Conservation (phyloP, 2,888 invertebrate species). For the Phytoseiulus persimilis region DNA sequence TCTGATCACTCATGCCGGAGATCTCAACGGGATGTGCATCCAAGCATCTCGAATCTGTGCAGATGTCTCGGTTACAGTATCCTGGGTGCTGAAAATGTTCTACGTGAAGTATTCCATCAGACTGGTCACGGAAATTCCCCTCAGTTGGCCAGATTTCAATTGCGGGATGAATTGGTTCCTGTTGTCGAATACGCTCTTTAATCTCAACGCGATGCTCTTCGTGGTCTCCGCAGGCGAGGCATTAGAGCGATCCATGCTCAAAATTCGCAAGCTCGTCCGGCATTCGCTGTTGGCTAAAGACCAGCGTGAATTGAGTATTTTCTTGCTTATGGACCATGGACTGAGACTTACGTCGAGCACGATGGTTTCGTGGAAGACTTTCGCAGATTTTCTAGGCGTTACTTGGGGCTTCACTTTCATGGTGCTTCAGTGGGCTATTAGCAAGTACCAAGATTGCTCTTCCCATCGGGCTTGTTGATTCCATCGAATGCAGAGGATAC, state of each 20-base stretch:
- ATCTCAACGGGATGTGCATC: no score
- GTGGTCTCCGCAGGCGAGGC: not conserved
- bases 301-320: not conserved
- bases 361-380: not conserved
- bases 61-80: not conserved
- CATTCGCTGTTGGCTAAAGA: not conserved
- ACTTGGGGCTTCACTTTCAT: not conserved
- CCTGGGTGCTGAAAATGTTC: not conserved
- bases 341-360: not conserved
- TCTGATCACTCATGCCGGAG: no score
- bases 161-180: not conserved
- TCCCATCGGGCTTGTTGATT: no score
- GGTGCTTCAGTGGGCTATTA: not conserved
- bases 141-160: not conserved
- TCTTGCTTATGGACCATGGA: not conserved
- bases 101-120: not conserved
- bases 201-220: not conserved
- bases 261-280: not conserved
- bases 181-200: not conserved
- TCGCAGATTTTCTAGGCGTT: not conserved
- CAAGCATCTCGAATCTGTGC: no score
- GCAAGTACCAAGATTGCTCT: not conserved
- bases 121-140: not conserved
- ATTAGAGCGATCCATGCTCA: not conserved
- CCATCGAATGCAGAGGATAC: no score